Evolutionary conservation across 2,113 vertebrate genomes (phyloP).

Genomic region (Oreotrochilus melanogaster): DNA sequence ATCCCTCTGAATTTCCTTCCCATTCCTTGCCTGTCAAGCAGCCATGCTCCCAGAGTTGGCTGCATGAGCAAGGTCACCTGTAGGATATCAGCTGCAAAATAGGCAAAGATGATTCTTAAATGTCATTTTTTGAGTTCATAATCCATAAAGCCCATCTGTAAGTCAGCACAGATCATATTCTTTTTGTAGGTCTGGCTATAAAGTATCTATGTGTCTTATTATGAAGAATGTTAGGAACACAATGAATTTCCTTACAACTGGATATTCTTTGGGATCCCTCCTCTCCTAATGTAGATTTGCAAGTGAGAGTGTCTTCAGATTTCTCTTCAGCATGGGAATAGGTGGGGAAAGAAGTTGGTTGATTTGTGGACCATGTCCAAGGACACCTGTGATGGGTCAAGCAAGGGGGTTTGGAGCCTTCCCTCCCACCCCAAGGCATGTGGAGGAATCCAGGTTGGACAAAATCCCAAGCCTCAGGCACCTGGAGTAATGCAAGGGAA

Average conservation of each 20-base stretch:
- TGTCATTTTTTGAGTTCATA: background rate
- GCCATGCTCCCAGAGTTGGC: background rate
- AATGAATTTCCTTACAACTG: background rate
- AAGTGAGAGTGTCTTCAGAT: background rate
- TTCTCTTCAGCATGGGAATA: background rate
- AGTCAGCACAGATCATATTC: background rate
- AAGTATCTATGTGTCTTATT: background rate
- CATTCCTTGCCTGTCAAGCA: background rate
- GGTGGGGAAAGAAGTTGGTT: background rate
- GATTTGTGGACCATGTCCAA: background rate
- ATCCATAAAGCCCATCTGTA: background rate
- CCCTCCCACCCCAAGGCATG: accelerated
- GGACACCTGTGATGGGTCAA: background rate
- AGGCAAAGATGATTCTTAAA: background rate
- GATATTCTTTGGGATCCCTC: background rate
- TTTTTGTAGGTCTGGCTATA: background rate
- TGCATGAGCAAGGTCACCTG: background rate
- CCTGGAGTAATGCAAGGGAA: background rate
- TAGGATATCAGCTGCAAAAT: background rate
- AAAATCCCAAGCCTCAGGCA: background rate
- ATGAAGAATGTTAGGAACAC: background rate
- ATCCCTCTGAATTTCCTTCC: background rate
- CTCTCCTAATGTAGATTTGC: background rate
- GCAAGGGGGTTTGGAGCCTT: accelerated
- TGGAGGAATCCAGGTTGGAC: background rate